Evolutionary conservation across 2,888 invertebrate species (phyloP).

Genomic region (Subacronicta megacephala): DNA sequence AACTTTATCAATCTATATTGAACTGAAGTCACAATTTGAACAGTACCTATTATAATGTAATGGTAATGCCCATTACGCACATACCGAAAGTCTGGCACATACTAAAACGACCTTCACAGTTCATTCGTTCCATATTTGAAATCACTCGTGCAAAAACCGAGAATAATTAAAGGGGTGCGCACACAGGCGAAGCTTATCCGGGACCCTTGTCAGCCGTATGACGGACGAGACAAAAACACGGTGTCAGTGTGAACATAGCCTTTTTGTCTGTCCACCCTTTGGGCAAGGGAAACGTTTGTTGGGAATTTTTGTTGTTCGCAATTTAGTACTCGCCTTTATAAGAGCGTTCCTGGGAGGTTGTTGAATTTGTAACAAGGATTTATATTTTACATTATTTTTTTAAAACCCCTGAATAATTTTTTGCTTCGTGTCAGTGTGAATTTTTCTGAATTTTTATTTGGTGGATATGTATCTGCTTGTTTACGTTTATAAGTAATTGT

Average conservation of each 20-base stretch:
- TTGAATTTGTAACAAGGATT: slow-evolving; percentile 44
- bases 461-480: neutral
- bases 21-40: neutral
- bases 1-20: too few species aligned
- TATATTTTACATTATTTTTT: slow-evolving; percentile 19
- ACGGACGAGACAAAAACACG: slow-evolving; percentile 74
- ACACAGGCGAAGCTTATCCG: slow-evolving; percentile 63
- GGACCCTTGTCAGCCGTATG: slow-evolving; percentile 71
- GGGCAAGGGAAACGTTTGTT: slow-evolving; percentile 62
- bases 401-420: slow-evolving; percentile 13
- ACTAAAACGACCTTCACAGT: slow-evolving; percentile 53
- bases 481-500: too few species aligned
- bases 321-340: slow-evolving; percentile 63
- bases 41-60: neutral
- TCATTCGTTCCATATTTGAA: slow-evolving; percentile 65
- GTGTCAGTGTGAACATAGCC: slow-evolving; percentile 65
- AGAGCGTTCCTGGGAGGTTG: slow-evolving; percentile 38
- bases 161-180: slow-evolving; percentile 72
- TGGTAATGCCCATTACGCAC: slow-evolving; percentile 6
- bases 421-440: slow-evolving; percentile 3
- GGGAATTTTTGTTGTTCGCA: slow-evolving; percentile 67
- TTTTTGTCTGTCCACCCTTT: slow-evolving; percentile 69
- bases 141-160: slow-evolving; percentile 67
- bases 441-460: neutral
- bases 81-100: slow-evolving; percentile 14